Evolutionary conservation across 2,113 vertebrate genomes (phyloP).

Genomic region (Dendrocopos noguchii): DNA sequence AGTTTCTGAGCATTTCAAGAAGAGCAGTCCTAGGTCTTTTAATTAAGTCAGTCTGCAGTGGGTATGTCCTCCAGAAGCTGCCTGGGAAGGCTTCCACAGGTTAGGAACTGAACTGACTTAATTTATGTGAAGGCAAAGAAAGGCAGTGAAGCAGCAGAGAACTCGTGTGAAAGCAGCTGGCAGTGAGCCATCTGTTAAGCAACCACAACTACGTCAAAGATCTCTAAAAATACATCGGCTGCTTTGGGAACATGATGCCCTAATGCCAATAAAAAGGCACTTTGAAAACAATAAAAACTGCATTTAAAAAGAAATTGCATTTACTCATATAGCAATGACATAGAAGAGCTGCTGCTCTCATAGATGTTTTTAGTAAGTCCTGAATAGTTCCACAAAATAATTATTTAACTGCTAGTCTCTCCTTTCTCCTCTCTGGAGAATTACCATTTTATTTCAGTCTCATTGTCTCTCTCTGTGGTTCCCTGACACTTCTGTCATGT

Average conservation of each 20-base stretch:
- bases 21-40: too few relatives aligned
- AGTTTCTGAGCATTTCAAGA: too few relatives aligned
- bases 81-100: constrained; percentile 1
- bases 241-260: constrained; percentile 45
- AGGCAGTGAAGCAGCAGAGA: constrained; percentile 31
- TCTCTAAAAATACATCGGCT: constrained; percentile 46
- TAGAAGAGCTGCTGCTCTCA: background rate
- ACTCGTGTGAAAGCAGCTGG: constrained; percentile 41
- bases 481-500: background rate
- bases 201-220: constrained; percentile 48
- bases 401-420: background rate
- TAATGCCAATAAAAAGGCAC: constrained; percentile 32
- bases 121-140: constrained; percentile 19
- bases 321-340: background rate
- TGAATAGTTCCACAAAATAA: background rate
- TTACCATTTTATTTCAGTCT: background rate
- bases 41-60: too few relatives aligned
- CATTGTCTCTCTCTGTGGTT: background rate
- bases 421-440: background rate
- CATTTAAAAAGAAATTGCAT: background rate
- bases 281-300: constrained; percentile 14
- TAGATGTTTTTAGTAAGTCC: background rate
- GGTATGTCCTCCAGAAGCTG: background rate
- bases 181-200: constrained; percentile 54
- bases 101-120: background rate